Evolutionary conservation across 2,113 vertebrate species (phyloP), one percentile per base, ranked within the genome.

Genomic region (Poeciliopsis turrubarensis): DNA sequence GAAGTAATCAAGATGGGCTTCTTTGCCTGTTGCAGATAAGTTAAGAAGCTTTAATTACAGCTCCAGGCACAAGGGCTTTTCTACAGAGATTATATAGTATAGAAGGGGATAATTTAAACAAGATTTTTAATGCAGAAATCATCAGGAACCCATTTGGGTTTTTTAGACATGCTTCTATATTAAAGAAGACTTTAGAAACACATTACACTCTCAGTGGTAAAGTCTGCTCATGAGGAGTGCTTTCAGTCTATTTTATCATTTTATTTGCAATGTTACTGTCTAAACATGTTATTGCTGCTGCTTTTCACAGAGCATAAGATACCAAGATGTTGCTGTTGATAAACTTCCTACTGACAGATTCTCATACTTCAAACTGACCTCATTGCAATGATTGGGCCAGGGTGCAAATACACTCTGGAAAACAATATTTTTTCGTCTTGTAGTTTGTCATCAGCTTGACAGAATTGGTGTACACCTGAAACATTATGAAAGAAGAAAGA

Each of bases 41-140:
- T 89, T 90, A 86, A 86, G 83, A 87, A 83, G 81, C 82, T 84
- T 74, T 89, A 91, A 91, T 93, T 91, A 86, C 71, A 72, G 75
- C 81, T 60, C 10, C 30, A 81, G 68, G 80, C 83, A 80, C 68
- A 70, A 51, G 60, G 77, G 89, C 67, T 78, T 89, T 85, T 82
- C 80, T 79, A 67, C 3, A 70, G 82, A 81, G 81, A 89, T 84
- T 78, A 72, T 73, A 84, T 27, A 68, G 41, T 67, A 68, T 62
- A 68, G 67, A 81, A 75, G 70, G 41, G 73, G 61, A 81, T 26
- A 39, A 70, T 75, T 79, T 47, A 44, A 83, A 85, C 31, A 62
- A 66, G 74, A 34, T 77, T 88, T 79, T 88, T 79, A 54, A 72
- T 54, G 54, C 77, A 77, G n/a, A 27, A 90, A 77, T 65, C 75